These are phyloP conservation scores for Gobionotothen gibberifrons DNA, from an alignment of 2,797 vertebrate species.

Conservation along the genomic window DNA sequence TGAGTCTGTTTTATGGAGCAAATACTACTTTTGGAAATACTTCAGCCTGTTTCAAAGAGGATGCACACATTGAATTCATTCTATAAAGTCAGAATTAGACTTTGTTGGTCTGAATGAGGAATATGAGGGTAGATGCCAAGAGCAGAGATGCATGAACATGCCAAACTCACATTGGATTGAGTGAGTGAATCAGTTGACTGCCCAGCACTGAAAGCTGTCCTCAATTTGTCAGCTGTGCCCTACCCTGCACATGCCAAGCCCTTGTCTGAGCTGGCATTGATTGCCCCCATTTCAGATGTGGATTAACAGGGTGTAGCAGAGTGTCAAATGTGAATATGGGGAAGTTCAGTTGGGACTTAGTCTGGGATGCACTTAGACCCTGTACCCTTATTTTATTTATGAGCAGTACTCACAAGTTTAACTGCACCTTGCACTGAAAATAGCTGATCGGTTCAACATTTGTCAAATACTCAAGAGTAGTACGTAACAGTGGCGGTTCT, in stretches of 20 bases:
- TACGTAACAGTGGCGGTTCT: no score
- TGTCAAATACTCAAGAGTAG: background rate
- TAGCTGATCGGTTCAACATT: background rate
- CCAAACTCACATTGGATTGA: constrained; percentile 39
- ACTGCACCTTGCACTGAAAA: background rate
- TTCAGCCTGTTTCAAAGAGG: background rate
- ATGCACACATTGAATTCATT: background rate
- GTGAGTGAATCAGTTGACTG: constrained; percentile 44
- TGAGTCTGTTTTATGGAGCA: constrained; percentile 25
- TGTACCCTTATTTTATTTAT: background rate
- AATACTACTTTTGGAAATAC: constrained; percentile 13
- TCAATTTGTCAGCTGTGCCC: constrained; percentile 60
- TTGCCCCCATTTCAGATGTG: constrained; percentile 70
- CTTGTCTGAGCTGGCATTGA: constrained; percentile 68
- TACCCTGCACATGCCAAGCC: constrained; percentile 28
- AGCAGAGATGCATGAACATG: constrained; percentile 18
- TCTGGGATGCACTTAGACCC: constrained; percentile 2
- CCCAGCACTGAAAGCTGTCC: constrained; percentile 59
- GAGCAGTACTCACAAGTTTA: background rate
- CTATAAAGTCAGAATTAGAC: constrained; percentile 2
- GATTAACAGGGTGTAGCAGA: constrained; percentile 59
- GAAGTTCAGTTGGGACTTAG: constrained; percentile 21
- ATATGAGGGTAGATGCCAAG: constrained; percentile 35
- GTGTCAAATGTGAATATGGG: constrained; percentile 50
- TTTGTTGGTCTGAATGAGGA: constrained; percentile 25